These are phyloP conservation scores for Rhorus exstirpatorius DNA, from an alignment of 2,888 invertebrate genomes.

Conservation along the genomic window DNA sequence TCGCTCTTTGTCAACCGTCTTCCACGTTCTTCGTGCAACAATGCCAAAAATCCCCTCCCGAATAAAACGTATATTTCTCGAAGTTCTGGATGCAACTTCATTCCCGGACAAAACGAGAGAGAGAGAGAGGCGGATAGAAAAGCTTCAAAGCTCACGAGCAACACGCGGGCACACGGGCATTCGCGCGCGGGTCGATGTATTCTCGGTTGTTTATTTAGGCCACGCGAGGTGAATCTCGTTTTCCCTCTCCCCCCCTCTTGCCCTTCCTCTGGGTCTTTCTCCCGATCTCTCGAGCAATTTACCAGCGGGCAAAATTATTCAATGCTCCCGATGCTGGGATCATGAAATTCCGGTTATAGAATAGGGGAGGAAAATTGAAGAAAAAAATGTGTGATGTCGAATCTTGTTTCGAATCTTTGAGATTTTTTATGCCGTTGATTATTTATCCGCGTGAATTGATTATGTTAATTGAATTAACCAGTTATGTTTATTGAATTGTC, in stretches of 20 bases:
- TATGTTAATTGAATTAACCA: no score
- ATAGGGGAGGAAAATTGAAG: constrained; percentile 42
- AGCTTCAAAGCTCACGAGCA: constrained; percentile 70
- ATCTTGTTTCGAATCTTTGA: background rate
- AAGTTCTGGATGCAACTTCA: constrained; percentile 62
- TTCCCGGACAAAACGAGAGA: constrained; percentile 76
- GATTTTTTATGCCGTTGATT: background rate
- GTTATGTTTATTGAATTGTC: no score
- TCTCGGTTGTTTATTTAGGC: constrained; percentile 86
- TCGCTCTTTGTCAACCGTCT: background rate
- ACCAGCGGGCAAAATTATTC: constrained; percentile 40
- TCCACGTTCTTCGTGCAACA: constrained; percentile 18
- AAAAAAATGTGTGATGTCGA: background rate
- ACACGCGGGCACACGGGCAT: constrained; percentile 70
- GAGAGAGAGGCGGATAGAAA: constrained; percentile 50
- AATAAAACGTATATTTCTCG: constrained; percentile 29
- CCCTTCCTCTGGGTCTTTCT: constrained; percentile 47
- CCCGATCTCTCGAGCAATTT: constrained; percentile 52
- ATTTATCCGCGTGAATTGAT: no score
- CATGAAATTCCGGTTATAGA: constrained; percentile 36
- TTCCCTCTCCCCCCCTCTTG: constrained; percentile 13
- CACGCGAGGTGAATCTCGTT: constrained; percentile 84
- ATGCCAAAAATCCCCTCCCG: constrained; percentile 28
- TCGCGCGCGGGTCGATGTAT: constrained; percentile 84
- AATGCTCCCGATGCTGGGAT: constrained; percentile 33